Base-by-base conservation (phyloP, 2,797 vertebrate species). In the Thaleichthys pacificus region DNA sequence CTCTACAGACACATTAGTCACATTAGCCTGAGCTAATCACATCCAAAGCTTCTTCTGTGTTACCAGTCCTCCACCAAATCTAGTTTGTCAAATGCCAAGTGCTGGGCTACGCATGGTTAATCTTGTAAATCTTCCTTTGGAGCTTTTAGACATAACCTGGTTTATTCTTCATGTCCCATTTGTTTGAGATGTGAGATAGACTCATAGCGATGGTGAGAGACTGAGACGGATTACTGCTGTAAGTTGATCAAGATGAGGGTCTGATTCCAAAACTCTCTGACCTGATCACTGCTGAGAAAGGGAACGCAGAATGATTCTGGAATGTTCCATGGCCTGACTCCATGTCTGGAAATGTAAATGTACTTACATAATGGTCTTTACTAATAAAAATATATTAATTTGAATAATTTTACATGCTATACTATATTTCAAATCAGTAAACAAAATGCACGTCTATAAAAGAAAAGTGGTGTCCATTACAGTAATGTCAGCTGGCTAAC, bases 1-100 rank as follows among this genome's bases (percentile, higher is more conserved):
- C 89, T 91, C 87, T 86, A 91, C 91, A 89, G 72, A 69, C 78
- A 57, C 76, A 79, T 86, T 86, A 87, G 80, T 22, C 17, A 42
- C 60, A 15, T 66, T 42, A 47, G 14, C 21, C 32, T 14, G 35
- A 28, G 14, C 24, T 91, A 88, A 93, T 92, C 84, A 17, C 71
- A 91, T 93, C 75, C 78, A 60, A 58, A 66, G 64, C 70, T 75
- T 67, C 68, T 88, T 89, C 71, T 77, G 79, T 72, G 80, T 89
- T 86, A 87, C 58, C 72, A 57, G 69, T 75, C 72, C 75, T 66
- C 57, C 30, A 77, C 74, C 66, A 84, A 83, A 84, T 82, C 61
- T 74, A 78, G 54, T 87, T 86, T 80, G 76, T 67, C 69, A 26
- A 80, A 78, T 81, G 75, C 83, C n/a, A 82, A 85, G 78, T 19